Base-by-base conservation (phyloP, 2,797 vertebrate genomes). In the Tenualosa thibaudeaui region DNA sequence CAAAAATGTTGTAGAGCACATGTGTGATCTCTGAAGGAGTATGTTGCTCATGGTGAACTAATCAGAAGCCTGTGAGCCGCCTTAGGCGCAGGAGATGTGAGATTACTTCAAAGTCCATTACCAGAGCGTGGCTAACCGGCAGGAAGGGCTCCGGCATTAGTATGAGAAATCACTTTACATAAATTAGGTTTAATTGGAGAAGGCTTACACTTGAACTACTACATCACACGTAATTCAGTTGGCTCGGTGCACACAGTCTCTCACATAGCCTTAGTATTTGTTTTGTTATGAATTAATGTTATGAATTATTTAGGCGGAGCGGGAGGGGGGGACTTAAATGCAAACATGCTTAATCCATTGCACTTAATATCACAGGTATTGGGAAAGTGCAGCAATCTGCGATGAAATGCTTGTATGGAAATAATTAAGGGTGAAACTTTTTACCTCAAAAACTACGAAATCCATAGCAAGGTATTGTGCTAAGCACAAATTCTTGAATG, bases 101-200 rank as follows among this genome's bases (percentile, higher is more conserved):
- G 40, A 78, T 78, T 78, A 78, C 71, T 78, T 78, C 71, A 78
- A 78, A 78, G 71, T 78, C 71, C 40, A 78, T 78, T 78, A 78
- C 19, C 71, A 78, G 71, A 78, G 37, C 40, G 71, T 78, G 37
- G 71, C 40, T 78, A 78, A 78, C 71, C 17, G 37, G 71, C 71
- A 78, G 71, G 71, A 78, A 78, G 71, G 46, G 37, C 37, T 19
- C 8, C 71, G 43, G 17, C 40, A 46, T 78, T 78, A 78, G 71
- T 46, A 78, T 78, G 71, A 78, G 22, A 78, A 78, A 78, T 78
- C 71, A 78, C 37, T 78, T 78, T 78, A 78, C 71, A 78, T 78
- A 78, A 46, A 78, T 78, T 78, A 78, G 71, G 17, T 78, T 78
- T 78, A 78, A 71, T 71, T 71, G 31, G 37, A 78, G 71, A 78